phyloP scores from a whole-genome alignment of 2,797 vertebrate species.

The Poecilia wingei region DNA sequence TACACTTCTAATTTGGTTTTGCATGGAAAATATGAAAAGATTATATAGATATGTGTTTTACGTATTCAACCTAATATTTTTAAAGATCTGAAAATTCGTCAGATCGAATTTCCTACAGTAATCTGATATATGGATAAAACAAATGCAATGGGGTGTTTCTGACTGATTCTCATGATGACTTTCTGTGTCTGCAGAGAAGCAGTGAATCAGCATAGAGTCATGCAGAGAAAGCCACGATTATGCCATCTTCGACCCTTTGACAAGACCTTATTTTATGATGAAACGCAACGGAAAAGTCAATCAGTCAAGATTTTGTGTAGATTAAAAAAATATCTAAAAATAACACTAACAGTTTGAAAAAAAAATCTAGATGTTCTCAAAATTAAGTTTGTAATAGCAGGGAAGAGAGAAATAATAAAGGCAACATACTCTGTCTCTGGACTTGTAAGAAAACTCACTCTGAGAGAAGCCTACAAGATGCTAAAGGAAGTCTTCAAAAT shows the following conservation, averaged over 20 bases:
- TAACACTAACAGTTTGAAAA: not conserved
- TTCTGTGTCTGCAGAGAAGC: constrained; percentile 27
- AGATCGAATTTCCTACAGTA: not conserved
- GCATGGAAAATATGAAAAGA: not conserved
- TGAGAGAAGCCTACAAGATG: not conserved
- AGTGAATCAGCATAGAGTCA: constrained; percentile 50
- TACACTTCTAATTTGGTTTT: not conserved
- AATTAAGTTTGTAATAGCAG: not conserved
- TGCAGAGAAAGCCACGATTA: constrained; percentile 55
- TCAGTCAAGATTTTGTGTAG: not conserved
- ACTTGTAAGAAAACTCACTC: not conserved
- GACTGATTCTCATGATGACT: constrained; percentile 47
- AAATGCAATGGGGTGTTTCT: constrained; percentile 19
- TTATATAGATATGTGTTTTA: not conserved
- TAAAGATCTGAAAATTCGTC: not conserved
- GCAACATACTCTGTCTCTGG: not conserved
- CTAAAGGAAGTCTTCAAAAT: not conserved
- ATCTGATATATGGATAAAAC: constrained; percentile 7
- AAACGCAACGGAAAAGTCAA: constrained; percentile 55
- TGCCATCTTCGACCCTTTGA: constrained; percentile 59
- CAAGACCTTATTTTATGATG: constrained; percentile 53
- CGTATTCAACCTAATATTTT: not conserved
- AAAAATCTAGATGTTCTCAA: not conserved
- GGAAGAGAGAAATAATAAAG: not conserved
- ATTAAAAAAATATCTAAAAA: not conserved